phyloP scores from a whole-genome alignment of 2,888 invertebrate species.

The Linnaemya tessellans region DNA sequence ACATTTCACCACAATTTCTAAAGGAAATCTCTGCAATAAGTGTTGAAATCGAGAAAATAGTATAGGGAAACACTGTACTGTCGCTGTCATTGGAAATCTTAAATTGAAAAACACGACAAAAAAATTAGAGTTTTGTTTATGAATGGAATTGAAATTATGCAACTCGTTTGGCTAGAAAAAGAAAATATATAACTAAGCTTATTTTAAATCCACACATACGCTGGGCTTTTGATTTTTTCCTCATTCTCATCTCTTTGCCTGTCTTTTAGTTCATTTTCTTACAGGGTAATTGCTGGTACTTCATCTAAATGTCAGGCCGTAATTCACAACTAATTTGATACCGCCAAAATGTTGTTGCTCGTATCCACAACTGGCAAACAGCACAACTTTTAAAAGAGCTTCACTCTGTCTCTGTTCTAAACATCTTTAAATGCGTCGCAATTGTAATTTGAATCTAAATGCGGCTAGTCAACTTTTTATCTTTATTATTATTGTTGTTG shows the following conservation, averaged over 20 bases:
- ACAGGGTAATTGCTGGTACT: slow-evolving; percentile 77
- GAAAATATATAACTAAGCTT: not conserved
- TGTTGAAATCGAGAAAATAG: not conserved
- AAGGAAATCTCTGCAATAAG: not conserved
- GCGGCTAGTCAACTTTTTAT: slow-evolving; percentile 56
- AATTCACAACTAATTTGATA: slow-evolving; percentile 77
- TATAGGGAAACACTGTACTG: slow-evolving; percentile 28
- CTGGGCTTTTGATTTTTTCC: slow-evolving; percentile 59
- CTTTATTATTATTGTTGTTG: slow-evolving; percentile 37
- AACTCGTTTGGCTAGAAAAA: slow-evolving; percentile 54
- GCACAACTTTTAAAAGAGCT: slow-evolving; percentile 41
- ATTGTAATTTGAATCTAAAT: slow-evolving; percentile 70
- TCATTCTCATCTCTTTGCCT: slow-evolving; percentile 29
- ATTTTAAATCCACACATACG: slow-evolving; percentile 34
- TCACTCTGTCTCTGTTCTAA: slow-evolving; percentile 53
- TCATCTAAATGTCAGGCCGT: slow-evolving; percentile 82
- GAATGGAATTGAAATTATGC: slow-evolving; percentile 78
- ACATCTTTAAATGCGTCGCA: slow-evolving; percentile 69
- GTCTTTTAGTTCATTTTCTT: slow-evolving; percentile 52
- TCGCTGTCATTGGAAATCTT: slow-evolving; percentile 22
- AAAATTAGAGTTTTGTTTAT: slow-evolving; percentile 82
- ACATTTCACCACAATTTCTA: not conserved
- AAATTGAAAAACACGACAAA: slow-evolving; percentile 58
- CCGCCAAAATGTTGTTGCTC: slow-evolving; percentile 62
- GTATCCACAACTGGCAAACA: slow-evolving; percentile 48